Evolutionary conservation across 2,888 invertebrate genomes (phyloP).

Genomic region (Cynaeus angustus): DNA sequence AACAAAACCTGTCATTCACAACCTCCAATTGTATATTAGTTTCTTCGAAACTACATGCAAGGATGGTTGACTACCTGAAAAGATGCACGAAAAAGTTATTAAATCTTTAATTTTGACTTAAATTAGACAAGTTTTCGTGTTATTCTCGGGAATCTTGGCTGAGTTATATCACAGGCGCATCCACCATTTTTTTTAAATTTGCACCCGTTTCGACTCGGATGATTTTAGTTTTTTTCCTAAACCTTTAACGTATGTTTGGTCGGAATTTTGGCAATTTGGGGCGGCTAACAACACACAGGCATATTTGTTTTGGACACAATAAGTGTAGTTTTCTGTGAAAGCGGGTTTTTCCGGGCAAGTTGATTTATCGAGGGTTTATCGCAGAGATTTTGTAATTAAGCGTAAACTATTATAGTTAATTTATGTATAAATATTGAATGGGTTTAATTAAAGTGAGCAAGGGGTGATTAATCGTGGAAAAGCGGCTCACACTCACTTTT

Average conservation of each 20-base stretch:
- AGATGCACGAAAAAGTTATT: too few species aligned
- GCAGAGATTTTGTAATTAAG: conserved; percentile 31
- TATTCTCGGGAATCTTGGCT: too few species aligned
- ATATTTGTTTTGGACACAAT: not conserved
- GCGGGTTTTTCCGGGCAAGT: conserved; percentile 19
- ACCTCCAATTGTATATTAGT: conserved; percentile 3
- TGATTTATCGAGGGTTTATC: conserved; percentile 35
- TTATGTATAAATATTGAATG: conserved; percentile 34
- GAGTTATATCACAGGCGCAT: too few species aligned
- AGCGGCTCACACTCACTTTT: conserved; percentile 16
- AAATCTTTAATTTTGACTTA: too few species aligned
- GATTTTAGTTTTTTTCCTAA: too few species aligned
- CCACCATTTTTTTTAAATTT: too few species aligned
- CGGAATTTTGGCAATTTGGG: not conserved
- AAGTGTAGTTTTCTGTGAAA: conserved; percentile 26
- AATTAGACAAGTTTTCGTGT: too few species aligned
- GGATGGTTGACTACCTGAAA: not conserved
- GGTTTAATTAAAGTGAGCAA: conserved; percentile 27
- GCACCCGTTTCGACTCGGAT: too few species aligned
- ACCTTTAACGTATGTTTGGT: not conserved
- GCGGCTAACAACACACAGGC: not conserved
- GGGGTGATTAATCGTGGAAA: conserved; percentile 25
- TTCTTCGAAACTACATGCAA: not conserved
- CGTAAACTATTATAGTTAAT: conserved; percentile 36
- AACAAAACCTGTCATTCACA: conserved; percentile 19